Percentiles rank a stretch among this genome's conserved stretches.
Evolutionary conservation across 2,113 vertebrate genomes (phyloP).

Genomic region (Serinus canaria): DNA sequence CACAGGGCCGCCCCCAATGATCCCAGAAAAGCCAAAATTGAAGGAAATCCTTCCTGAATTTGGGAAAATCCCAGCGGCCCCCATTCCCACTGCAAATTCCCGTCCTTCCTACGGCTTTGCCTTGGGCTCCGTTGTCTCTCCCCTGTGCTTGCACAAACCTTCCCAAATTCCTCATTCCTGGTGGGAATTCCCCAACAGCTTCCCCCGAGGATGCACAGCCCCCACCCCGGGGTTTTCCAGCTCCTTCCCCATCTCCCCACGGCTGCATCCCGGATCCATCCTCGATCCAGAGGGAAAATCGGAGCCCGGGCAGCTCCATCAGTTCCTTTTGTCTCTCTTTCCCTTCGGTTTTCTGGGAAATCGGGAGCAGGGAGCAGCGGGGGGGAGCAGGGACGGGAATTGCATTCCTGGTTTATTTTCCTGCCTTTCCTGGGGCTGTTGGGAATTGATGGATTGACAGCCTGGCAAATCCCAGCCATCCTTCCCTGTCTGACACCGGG

Average conservation of each 20-base stretch:
- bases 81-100: background rate
- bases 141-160: background rate
- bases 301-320: accelerated
- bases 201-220: background rate
- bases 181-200: background rate
- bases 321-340: background rate
- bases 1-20: accelerated
- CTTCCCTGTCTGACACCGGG: background rate
- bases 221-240: background rate
- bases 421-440: background rate
- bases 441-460: background rate
- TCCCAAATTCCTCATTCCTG: background rate
- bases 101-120: accelerated
- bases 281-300: background rate
- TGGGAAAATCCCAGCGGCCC: accelerated
- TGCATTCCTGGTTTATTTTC: background rate
- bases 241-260: background rate
- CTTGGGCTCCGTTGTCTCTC: background rate
- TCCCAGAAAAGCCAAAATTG: no score
- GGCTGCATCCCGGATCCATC: background rate
- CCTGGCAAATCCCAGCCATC: background rate
- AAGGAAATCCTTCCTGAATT: background rate
- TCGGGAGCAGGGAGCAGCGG: background rate
- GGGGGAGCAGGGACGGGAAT: background rate
- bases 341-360: background rate